A percentile compares a stretch with the other conserved stretches of the same genome.
phyloP scores from a whole-genome alignment of 2,888 invertebrate genomes.

The Drosophila percnosoma region DNA sequence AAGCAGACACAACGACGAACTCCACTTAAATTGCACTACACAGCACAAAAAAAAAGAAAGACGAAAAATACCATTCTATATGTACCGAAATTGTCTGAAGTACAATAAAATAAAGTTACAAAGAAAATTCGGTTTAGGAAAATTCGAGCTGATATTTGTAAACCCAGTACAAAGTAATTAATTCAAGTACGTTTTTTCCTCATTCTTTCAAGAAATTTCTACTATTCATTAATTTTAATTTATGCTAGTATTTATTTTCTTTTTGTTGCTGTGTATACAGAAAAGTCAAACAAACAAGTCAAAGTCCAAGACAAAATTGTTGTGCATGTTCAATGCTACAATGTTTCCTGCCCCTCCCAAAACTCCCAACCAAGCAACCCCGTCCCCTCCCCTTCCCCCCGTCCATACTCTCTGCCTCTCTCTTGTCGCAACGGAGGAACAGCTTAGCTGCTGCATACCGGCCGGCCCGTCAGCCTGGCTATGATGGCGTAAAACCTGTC shows the following conservation, averaged over 20 bases:
- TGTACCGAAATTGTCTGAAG: background rate
- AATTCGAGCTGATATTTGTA: background rate
- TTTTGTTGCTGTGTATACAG: conserved; percentile 6
- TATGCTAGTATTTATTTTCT: background rate
- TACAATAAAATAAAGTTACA: background rate
- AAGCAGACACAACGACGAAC: conserved; percentile 51
- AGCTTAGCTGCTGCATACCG: conserved; percentile 61
- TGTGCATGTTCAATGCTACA: conserved; percentile 67
- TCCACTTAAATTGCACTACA: conserved; percentile 49
- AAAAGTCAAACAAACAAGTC: conserved; percentile 57
- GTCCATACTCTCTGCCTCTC: background rate
- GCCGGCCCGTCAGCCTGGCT: conserved; percentile 56
- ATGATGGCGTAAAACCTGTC: conserved; percentile 62
- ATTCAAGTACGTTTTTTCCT: background rate
- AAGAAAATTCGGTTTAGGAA: background rate
- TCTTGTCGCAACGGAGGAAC: conserved; percentile 33
- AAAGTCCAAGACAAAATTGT: conserved; percentile 72
- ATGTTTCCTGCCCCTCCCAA: conserved; percentile 42
- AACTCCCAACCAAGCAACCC: background rate
- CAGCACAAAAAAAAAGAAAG: background rate
- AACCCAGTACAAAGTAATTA: background rate
- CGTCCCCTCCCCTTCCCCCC: background rate
- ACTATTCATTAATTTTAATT: conserved; percentile 1
- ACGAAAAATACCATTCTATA: background rate
- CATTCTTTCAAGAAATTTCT: background rate